phyloP scores from a whole-genome alignment of 2,113 vertebrate species.

The Sceloporus tristichus region DNA sequence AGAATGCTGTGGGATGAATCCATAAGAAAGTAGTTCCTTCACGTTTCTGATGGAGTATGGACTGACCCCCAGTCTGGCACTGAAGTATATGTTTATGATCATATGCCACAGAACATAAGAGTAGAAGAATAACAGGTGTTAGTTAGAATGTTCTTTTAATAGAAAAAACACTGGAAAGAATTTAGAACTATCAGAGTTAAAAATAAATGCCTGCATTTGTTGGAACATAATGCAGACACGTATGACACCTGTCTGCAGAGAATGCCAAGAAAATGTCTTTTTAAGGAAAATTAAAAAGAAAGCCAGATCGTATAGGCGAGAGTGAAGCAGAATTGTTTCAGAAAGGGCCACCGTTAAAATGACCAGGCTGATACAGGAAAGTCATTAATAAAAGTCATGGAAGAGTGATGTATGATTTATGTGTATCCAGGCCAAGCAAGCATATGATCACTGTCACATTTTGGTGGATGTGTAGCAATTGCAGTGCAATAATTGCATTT shows the following conservation, averaged over 20 bases:
- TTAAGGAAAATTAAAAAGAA: conserved; percentile 29
- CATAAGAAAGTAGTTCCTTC: too few species aligned
- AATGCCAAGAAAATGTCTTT: conserved; percentile 23
- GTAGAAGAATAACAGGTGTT: background rate
- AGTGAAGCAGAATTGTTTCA: conserved; percentile 27
- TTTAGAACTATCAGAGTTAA: background rate
- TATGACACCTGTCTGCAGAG: conserved; percentile 13
- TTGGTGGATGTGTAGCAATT: background rate
- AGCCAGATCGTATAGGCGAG: conserved; percentile 16
- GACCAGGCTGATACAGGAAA: background rate
- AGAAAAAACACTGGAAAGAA: conserved; percentile 16
- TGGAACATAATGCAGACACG: background rate
- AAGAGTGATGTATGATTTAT: background rate
- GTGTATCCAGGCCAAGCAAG: conserved; percentile 32
- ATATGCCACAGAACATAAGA: background rate
- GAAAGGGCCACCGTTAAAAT: background rate
- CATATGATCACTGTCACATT: conserved; percentile 7
- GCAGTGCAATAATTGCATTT: background rate
- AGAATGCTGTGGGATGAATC: too few species aligned
- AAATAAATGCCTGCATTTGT: background rate
- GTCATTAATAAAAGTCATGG: conserved; percentile 3
- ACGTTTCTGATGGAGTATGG: background rate
- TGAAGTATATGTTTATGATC: background rate
- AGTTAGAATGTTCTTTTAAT: background rate
- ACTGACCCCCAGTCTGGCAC: background rate